Percentiles rank a stretch among this genome's conserved stretches.
These are phyloP conservation scores for Lepidurus apus DNA, from an alignment of 1,140 invertebrate species.

Conservation along the genomic window DNA sequence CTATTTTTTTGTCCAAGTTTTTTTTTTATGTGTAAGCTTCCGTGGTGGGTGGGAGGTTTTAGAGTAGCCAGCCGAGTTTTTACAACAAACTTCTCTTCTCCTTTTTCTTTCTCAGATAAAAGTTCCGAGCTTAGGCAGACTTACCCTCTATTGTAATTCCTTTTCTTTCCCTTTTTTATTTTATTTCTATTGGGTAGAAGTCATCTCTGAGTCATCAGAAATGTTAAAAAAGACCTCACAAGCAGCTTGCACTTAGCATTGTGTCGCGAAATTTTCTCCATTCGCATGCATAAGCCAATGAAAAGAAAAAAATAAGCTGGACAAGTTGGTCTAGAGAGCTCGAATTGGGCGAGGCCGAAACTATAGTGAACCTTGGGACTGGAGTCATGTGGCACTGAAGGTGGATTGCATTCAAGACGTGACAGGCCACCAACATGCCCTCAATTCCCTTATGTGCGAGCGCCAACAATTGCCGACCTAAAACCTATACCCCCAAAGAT, in stretches of 20 bases:
- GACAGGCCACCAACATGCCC: neutral
- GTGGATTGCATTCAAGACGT: slow-evolving; percentile 13
- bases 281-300: slow-evolving; percentile 2
- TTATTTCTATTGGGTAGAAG: neutral
- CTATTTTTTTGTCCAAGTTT: neutral
- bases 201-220: slow-evolving; percentile 9
- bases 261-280: neutral
- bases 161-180: neutral
- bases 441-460: slow-evolving; percentile 6
- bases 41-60: slow-evolving; percentile 2
- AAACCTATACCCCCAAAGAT: neutral
- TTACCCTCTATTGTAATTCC: neutral
- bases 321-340: neutral
- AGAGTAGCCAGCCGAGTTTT: neutral
- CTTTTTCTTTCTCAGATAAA: neutral
- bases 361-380: too few species aligned
- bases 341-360: neutral
- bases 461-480: neutral
- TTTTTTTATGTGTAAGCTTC: neutral
- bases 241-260: neutral
- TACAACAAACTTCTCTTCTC: neutral
- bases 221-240: neutral
- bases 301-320: neutral
- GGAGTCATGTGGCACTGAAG: neutral
- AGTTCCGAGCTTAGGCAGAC: neutral